A percentile compares a stretch with the other conserved stretches of the same genome.
These are phyloP conservation scores for Trichonephila clavata DNA, from an alignment of 1,140 invertebrate genomes.

Conservation along the genomic window DNA sequence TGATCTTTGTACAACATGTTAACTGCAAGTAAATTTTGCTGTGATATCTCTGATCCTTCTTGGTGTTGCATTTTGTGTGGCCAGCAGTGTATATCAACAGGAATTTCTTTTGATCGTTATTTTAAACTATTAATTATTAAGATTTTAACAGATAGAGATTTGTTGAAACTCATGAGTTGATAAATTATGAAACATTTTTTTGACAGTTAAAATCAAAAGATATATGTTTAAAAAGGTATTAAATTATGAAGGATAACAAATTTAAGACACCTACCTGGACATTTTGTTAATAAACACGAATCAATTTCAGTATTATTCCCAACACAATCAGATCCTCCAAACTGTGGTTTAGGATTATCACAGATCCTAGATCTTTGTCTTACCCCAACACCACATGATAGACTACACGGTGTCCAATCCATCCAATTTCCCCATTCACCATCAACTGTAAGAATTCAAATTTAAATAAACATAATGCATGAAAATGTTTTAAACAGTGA, in stretches of 20 bases:
- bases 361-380: slow-evolving; percentile 79
- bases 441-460: slow-evolving; percentile 78
- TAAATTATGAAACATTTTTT: too few species aligned
- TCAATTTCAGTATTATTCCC: slow-evolving; percentile 78
- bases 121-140: too few species aligned
- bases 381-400: slow-evolving; percentile 79
- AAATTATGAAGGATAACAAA: neutral
- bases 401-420: slow-evolving; percentile 80
- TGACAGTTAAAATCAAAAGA: too few species aligned
- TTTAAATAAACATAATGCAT: neutral
- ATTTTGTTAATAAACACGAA: slow-evolving; percentile 78
- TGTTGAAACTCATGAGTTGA: too few species aligned
- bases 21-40: too few species aligned
- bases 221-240: too few species aligned
- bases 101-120: too few species aligned
- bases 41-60: too few species aligned
- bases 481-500: neutral
- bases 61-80: too few species aligned
- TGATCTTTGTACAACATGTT: too few species aligned
- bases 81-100: too few species aligned
- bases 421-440: slow-evolving; percentile 81
- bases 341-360: slow-evolving; percentile 79
- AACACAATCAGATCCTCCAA: slow-evolving; percentile 79
- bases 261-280: slow-evolving; percentile 44
- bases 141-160: too few species aligned